Evolutionary conservation across 2,113 vertebrate species (phyloP).

Genomic region (Petrocephalus zakoni): DNA sequence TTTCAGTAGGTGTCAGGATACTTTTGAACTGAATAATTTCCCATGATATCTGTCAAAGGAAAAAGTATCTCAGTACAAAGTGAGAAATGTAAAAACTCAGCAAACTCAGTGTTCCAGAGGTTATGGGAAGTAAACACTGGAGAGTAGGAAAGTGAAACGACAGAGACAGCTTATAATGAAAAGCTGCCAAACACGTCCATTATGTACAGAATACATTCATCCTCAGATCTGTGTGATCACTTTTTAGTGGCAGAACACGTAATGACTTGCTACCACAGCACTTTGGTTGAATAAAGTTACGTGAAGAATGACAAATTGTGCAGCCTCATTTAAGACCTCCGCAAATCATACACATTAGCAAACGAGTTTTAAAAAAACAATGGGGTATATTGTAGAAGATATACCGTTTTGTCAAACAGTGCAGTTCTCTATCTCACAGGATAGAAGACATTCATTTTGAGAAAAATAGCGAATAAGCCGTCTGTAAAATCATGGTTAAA

Average conservation of each 20-base stretch:
- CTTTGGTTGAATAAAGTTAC: constrained; percentile 63
- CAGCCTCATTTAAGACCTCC: constrained; percentile 25
- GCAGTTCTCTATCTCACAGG: constrained; percentile 39
- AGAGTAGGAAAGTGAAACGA: constrained; percentile 16
- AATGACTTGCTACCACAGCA: constrained; percentile 61
- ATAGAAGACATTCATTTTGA: constrained; percentile 40
- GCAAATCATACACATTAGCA: constrained; percentile 21
- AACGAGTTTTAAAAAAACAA: constrained; percentile 19
- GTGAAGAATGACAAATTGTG: constrained; percentile 32
- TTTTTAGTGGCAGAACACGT: constrained; percentile 27
- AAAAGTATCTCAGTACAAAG: constrained; percentile 14
- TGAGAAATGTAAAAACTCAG: constrained; percentile 18
- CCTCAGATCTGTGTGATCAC: constrained; percentile 21
- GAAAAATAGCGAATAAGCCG: constrained; percentile 40
- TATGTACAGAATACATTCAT: constrained; percentile 36
- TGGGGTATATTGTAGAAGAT: constrained; percentile 15
- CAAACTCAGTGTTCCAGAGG: background rate
- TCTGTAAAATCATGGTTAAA: constrained; percentile 64
- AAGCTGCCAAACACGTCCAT: constrained; percentile 24
- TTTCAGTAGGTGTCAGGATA: background rate
- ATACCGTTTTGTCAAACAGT: constrained; percentile 38
- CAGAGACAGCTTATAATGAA: background rate
- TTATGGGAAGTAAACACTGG: background rate
- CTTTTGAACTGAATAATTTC: background rate
- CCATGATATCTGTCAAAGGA: constrained; percentile 7